Evolutionary conservation across 2,888 invertebrate species (phyloP).

Genomic region (Bombylius discolor): DNA sequence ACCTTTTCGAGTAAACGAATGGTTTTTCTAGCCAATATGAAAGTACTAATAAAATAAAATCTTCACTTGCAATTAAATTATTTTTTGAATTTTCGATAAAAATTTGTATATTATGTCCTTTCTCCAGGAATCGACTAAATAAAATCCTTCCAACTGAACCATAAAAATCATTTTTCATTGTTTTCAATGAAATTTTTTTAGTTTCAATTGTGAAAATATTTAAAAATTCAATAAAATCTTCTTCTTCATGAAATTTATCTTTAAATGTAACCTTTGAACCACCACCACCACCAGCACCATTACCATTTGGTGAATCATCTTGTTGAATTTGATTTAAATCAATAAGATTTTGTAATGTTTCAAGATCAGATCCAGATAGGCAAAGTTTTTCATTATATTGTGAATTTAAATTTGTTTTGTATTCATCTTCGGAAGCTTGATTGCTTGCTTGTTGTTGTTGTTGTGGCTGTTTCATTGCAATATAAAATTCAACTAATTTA

Average conservation of each 20-base stretch:
- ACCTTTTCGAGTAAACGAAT: conserved; percentile 34
- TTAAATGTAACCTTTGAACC: conserved; percentile 43
- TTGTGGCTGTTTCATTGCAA: conserved; percentile 20
- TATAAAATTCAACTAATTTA: conserved; percentile 28
- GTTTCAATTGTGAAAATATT: conserved; percentile 25
- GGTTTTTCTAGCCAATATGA: conserved; percentile 57
- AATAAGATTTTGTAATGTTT: conserved; percentile 49
- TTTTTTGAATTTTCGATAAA: conserved; percentile 22
- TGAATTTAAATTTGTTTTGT: too few relatives aligned
- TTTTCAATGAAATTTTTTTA: conserved; percentile 30
- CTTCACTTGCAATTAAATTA: conserved; percentile 37
- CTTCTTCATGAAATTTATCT: conserved; percentile 38
- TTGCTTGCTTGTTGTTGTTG: too few relatives aligned
- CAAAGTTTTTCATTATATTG: conserved; percentile 18
- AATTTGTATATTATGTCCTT: conserved; percentile 35
- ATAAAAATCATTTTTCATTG: conserved; percentile 26
- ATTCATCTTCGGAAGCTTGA: too few relatives aligned
- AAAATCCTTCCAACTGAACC: conserved; percentile 26
- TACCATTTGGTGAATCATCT: conserved; percentile 6
- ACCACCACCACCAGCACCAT: neutral
- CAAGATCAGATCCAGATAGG: conserved; percentile 36
- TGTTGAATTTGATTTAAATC: conserved; percentile 36
- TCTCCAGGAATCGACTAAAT: conserved; percentile 26
- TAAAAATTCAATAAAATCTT: conserved; percentile 43
- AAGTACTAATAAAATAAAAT: conserved; percentile 57